phyloP scores from a whole-genome alignment of 2,113 vertebrate genomes.

The Sorex fumeus region DNA sequence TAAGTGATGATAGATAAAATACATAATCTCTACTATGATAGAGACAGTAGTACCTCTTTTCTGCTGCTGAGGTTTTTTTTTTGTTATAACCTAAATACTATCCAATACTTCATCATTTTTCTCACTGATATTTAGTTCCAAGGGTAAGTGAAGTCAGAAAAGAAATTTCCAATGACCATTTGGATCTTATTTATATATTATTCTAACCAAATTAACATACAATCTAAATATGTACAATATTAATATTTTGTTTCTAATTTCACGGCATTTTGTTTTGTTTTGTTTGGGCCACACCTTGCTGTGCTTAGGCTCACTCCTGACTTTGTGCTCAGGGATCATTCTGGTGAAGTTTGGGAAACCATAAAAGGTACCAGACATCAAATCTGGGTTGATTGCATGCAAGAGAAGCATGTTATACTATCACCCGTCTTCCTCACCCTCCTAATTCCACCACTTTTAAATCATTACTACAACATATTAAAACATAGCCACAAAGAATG shows the following conservation, averaged over 20 bases:
- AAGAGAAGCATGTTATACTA: too few relatives aligned
- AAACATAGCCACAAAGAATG: not conserved
- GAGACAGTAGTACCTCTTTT: not conserved
- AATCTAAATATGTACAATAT: conserved; percentile 10
- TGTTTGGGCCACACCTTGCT: too few relatives aligned
- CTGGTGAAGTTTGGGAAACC: too few relatives aligned
- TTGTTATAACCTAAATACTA: not conserved
- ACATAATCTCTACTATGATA: not conserved
- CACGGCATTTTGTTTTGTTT: too few relatives aligned
- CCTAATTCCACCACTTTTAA: not conserved
- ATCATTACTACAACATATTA: conserved; percentile 1
- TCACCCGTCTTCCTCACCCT: too few relatives aligned
- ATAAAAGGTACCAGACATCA: too few relatives aligned
- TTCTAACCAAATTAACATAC: not conserved
- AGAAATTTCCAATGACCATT: not conserved
- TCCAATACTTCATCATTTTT: not conserved
- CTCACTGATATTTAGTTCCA: conserved; percentile 34
- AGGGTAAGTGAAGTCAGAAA: not conserved
- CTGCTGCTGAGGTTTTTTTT: not conserved
- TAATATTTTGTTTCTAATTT: conserved; percentile 45
- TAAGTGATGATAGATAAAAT: conserved; percentile 16
- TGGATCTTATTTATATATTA: conserved; percentile 54
- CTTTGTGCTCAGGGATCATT: too few relatives aligned
- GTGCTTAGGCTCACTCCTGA: too few relatives aligned
- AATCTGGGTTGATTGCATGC: too few relatives aligned